phyloP scores from a whole-genome alignment of 2,888 invertebrate species.

The Coecobrya sp. region DNA sequence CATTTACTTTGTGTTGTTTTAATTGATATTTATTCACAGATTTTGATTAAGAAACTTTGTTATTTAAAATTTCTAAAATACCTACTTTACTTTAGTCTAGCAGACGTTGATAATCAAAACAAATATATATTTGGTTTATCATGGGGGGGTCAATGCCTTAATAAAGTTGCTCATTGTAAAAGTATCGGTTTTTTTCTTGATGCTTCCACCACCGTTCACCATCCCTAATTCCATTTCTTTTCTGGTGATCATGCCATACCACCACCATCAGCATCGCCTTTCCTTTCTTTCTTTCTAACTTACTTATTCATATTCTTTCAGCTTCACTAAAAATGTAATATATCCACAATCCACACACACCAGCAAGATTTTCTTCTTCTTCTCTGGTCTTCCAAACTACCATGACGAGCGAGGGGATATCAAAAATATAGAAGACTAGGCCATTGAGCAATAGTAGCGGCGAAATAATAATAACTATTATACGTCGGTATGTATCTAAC shows the following conservation, averaged over 20 bases:
- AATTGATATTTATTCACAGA: too few species aligned
- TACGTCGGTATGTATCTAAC: neutral
- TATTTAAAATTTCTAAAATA: too few species aligned
- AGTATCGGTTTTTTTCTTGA: conserved; percentile 46
- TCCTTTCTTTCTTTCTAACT: conserved; percentile 24
- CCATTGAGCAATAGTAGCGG: conserved; percentile 31
- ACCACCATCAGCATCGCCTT: conserved; percentile 13
- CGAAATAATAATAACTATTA: conserved; percentile 19
- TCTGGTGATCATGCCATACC: conserved; percentile 44
- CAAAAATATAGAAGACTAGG: neutral
- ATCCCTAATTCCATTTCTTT: conserved; percentile 75
- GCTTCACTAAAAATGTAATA: conserved; percentile 44
- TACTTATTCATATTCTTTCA: conserved; percentile 56
- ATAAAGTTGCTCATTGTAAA: neutral
- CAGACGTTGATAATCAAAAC: too few species aligned
- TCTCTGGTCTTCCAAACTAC: conserved; percentile 21
- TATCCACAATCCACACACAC: conserved; percentile 38
- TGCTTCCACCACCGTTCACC: conserved; percentile 29
- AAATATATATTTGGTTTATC: too few species aligned
- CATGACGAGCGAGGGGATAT: neutral
- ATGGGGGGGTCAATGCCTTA: neutral
- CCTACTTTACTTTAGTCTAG: too few species aligned
- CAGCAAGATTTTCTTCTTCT: neutral
- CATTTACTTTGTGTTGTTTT: too few species aligned
- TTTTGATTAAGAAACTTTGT: too few species aligned